Evolutionary conservation across 2,888 invertebrate genomes (phyloP).

Genomic region (Adineta ricciae): DNA sequence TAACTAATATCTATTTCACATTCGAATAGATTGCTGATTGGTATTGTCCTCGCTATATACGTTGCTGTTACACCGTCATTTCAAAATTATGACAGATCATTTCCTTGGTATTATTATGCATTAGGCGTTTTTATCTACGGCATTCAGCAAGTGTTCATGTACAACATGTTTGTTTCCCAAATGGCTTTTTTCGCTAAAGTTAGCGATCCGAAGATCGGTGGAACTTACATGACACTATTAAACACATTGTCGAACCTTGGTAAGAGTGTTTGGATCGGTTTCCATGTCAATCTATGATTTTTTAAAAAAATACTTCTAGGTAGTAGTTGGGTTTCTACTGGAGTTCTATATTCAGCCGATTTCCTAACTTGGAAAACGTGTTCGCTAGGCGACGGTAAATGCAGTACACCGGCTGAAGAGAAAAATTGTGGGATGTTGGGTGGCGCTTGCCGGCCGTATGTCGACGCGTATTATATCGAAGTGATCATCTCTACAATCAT

Average conservation of each 20-base stretch:
- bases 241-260: slow-evolving; percentile 75
- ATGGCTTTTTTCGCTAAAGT: slow-evolving; percentile 97
- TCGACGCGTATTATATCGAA: slow-evolving; percentile 30
- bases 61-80: slow-evolving; percentile 70
- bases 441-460: slow-evolving; percentile 19
- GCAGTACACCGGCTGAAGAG: not conserved
- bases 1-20: slow-evolving; percentile 33
- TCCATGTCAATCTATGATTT: too few species aligned
- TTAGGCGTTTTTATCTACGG: slow-evolving; percentile 25
- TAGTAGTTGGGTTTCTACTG: slow-evolving; percentile 25
- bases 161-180: slow-evolving; percentile 89
- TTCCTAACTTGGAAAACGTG: slow-evolving; percentile 30
- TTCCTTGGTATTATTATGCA: slow-evolving; percentile 34
- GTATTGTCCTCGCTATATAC: slow-evolving; percentile 68
- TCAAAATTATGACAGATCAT: slow-evolving; percentile 23
- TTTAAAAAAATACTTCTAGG: not conserved
- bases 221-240: slow-evolving; percentile 95
- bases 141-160: slow-evolving; percentile 62
- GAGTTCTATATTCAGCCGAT: slow-evolving; percentile 27
- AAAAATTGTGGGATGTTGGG: slow-evolving; percentile 22
- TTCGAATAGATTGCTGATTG: slow-evolving; percentile 63
- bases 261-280: too few species aligned
- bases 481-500: slow-evolving; percentile 20
- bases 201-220: slow-evolving; percentile 83
- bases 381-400: slow-evolving; percentile 4